Evolutionary conservation across 2,113 vertebrate species (phyloP), one percentile per base, ranked within the genome.

Genomic region (Calidris pygmaea): DNA sequence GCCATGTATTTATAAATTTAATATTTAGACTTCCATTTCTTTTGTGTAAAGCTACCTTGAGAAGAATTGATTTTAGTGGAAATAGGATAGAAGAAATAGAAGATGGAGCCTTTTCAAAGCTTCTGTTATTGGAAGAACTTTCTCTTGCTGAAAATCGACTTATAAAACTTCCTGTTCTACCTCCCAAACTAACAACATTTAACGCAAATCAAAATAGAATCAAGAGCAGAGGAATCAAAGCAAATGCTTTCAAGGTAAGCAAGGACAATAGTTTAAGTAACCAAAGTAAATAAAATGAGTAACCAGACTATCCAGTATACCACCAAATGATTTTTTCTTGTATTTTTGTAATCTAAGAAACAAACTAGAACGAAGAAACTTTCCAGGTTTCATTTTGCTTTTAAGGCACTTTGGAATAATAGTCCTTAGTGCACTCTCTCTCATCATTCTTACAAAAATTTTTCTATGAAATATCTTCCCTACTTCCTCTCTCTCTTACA

Each of bases 11-110:
- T 59, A 50, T 29, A 56, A 76, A 83, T 24, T 48, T 21, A 75
- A 39, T 65, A 87, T 30, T 81, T 20, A 82, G 2, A 34, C 65
- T 94, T 96, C 67, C 4, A 34, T 96, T 91, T 96, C 72, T 72
- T 96, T 93, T 83, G 45, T 71, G 50, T 74, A 80, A 98, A 99
- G 99, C 99, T 92, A 99, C 99, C 85, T 97, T 99, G 95, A 99
- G 98, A 98, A 98, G 99, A 98, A 99, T 99, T 43, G 99, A 99
- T 97, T 98, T 99, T 83, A 99, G 99, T 27, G 99, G 99, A 93
- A 99, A 99, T 91, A 58, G 98, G 58, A 99, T 99, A 97, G 98
- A 99, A 81, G 99, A 99, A 95, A 99, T 99, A 95, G 99, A 99
- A 97, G 99, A 99, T 3, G 98, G 98, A 22, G 99, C 99, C 26